A percentile compares a stretch with the other conserved stretches of the same genome.
phyloP scores from a whole-genome alignment of 2,797 vertebrate species.

The Sebastes umbrosus region DNA sequence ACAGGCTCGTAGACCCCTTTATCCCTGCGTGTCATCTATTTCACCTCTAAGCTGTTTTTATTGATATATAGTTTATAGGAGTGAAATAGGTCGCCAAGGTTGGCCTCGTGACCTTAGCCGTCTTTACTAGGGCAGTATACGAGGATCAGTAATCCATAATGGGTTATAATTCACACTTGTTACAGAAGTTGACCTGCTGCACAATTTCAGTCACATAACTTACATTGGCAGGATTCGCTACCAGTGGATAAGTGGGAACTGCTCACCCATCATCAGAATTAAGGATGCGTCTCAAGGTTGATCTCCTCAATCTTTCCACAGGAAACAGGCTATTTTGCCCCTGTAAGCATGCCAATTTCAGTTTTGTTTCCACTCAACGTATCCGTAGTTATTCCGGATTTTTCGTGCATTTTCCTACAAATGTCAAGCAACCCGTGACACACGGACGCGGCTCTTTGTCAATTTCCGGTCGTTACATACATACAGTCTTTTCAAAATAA shows the following conservation, averaged over 20 bases:
- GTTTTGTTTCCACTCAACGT: neutral
- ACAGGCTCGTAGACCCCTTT: conserved; percentile 14
- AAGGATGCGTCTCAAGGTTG: conserved; percentile 10
- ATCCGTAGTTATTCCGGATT: too few species aligned
- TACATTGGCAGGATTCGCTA: neutral
- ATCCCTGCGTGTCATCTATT: conserved; percentile 19
- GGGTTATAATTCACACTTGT: conserved; percentile 36
- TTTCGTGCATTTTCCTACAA: too few species aligned
- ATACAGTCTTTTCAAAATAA: too few species aligned
- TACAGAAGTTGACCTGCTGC: conserved; percentile 38
- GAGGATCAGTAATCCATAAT: conserved; percentile 46
- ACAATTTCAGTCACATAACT: conserved; percentile 31
- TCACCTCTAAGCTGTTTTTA: conserved; percentile 31
- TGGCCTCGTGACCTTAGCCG: conserved; percentile 39
- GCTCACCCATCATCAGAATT: conserved; percentile 24
- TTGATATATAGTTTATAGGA: neutral
- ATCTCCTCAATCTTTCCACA: neutral
- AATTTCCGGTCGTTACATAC: too few species aligned
- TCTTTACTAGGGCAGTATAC: conserved; percentile 16
- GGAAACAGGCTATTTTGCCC: neutral
- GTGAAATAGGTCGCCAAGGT: conserved; percentile 11
- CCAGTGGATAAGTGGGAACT: neutral
- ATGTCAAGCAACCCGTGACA: too few species aligned
- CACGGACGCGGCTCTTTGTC: too few species aligned
- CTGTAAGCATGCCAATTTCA: neutral